Percentiles rank a stretch among this genome's conserved stretches.
Evolutionary conservation across 2,888 invertebrate genomes (phyloP).

Genomic region (Diaperis boleti): DNA sequence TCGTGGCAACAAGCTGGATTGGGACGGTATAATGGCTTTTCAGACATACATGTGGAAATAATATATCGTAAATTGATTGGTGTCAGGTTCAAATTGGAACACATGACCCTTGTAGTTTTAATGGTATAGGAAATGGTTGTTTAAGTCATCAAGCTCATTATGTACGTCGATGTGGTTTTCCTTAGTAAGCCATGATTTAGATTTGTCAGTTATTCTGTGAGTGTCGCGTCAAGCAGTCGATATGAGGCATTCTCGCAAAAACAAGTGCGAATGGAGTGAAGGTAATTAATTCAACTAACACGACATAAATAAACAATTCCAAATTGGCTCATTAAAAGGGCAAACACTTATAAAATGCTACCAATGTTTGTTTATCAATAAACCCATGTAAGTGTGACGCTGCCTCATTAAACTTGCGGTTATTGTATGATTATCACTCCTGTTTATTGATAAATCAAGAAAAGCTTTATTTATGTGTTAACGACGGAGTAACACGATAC

Average conservation of each 20-base stretch:
- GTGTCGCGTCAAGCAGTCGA: conserved; percentile 24
- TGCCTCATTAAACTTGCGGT: conserved; percentile 14
- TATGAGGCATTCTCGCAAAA: conserved; percentile 40
- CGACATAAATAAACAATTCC: conserved; percentile 22
- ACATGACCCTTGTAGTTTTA: conserved; percentile 39
- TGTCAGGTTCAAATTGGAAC: conserved; percentile 41
- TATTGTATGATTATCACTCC: conserved; percentile 13
- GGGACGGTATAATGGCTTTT: conserved; percentile 17
- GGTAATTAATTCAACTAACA: conserved; percentile 36
- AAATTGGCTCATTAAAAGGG: conserved; percentile 17
- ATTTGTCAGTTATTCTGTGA: conserved; percentile 32
- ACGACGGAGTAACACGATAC: conserved; percentile 11
- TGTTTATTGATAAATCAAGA: conserved; percentile 25
- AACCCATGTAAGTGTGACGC: conserved; percentile 5
- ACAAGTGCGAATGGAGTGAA: conserved; percentile 39
- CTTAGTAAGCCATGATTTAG: conserved; percentile 44
- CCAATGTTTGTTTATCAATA: conserved; percentile 27
- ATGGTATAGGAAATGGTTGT: conserved; percentile 50
- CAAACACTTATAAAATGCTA: conserved; percentile 13
- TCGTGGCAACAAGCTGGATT: conserved; percentile 10
- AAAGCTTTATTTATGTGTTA: conserved; percentile 17
- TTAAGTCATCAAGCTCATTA: conserved; percentile 50
- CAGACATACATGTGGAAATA: conserved; percentile 14
- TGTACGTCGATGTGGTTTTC: conserved; percentile 54
- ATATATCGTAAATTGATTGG: conserved; percentile 21